Evolutionary conservation across 2,888 invertebrate genomes (phyloP).

Genomic region (Maniola hyperantus): DNA sequence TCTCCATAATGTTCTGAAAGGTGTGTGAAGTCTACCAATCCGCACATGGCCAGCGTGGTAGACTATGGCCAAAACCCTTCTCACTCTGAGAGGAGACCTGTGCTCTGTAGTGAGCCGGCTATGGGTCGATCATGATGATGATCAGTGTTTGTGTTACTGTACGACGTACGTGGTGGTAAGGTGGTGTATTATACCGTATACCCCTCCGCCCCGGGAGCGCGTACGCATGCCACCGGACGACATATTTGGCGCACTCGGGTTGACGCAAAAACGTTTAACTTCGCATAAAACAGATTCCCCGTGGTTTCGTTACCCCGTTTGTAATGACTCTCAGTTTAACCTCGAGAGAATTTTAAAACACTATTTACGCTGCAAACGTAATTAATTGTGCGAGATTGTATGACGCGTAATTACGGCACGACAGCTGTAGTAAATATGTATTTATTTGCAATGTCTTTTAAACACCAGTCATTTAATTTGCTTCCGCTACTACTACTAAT

Average conservation of each 20-base stretch:
- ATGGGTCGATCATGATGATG: too few relatives aligned
- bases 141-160: constrained; percentile 57
- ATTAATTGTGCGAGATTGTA: constrained; percentile 21
- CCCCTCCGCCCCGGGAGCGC: constrained; percentile 41
- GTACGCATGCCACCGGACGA: constrained; percentile 52
- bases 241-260: constrained; percentile 55
- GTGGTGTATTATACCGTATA: too few relatives aligned
- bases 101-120: too few relatives aligned
- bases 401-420: constrained; percentile 19
- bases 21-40: too few relatives aligned
- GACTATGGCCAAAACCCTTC: too few relatives aligned
- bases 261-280: constrained; percentile 61
- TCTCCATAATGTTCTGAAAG: too few relatives aligned
- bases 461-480: neutral
- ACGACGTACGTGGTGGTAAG: constrained; percentile 18
- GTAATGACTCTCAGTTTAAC: constrained; percentile 56
- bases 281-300: constrained; percentile 47
- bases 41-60: too few relatives aligned
- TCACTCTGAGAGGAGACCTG: too few relatives aligned
- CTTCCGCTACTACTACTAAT: neutral
- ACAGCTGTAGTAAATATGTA: neutral
- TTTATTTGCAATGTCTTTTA: constrained; percentile 5
- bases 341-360: constrained; percentile 44
- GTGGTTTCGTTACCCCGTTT: constrained; percentile 60
- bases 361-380: constrained; percentile 22